Base-by-base conservation (phyloP, 2,113 vertebrate species). In the Hippocampus guttulatus region DNA sequence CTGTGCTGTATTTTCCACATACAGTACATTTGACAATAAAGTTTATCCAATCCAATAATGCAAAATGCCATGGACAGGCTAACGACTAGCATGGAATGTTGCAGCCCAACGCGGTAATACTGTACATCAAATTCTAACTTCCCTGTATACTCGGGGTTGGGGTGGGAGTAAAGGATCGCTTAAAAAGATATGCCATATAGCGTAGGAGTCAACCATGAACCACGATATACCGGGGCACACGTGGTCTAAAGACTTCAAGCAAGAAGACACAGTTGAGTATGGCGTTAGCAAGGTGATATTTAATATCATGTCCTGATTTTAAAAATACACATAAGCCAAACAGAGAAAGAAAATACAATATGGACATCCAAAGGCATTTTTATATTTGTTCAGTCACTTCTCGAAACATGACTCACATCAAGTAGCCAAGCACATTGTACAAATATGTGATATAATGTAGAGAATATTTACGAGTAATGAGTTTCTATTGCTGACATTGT, bases 381-480 rank as follows among this genome's bases (percentile, higher is more conserved):
- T 72, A 75, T 73, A 15, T 68, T 69, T 74, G 57, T 73, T 79
- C 70, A 68, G 55, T 82, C 54, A 64, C 9, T 55, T 76, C 61
- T 75, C 8, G 63, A 47, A 65, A 43, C 43, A 54, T 10, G 58
- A 57, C 14, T 64, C 79, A 47, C 25, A 74, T 43, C 9, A 57
- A 54, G 62, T 57, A 41, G 4, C 16, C 33, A 38, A 57, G 16
- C 9, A 66, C 6, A 67, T 5, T 16, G 18, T 25, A 25, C 23
- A 4, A 49, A 49, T 54, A n/a, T n/a, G 25, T 23, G 7, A 57
- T 57, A 57, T n/a, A 10, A 2, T 18, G 64, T 1, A 64, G 11
- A 66, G 40, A 65, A 25, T 27, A 27, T 58, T 5, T 27, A n/a
- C 8, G 6, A n/a, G 5, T n/a, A 8, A 54, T n/a, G 5, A 54